Evolutionary conservation across 2,888 invertebrate genomes (phyloP).

Genomic region (Netelia inedita): DNA sequence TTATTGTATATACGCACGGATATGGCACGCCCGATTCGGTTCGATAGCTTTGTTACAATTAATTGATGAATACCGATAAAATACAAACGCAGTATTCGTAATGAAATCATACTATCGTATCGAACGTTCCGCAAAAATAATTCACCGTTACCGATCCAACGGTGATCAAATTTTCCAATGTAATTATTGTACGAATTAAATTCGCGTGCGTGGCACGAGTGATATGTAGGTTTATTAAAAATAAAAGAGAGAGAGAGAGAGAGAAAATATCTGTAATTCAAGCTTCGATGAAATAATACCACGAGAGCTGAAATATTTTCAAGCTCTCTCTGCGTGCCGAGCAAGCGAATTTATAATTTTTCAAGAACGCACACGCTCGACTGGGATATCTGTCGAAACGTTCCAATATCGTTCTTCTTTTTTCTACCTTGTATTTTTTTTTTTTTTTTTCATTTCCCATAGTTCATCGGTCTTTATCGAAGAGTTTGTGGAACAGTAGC

Average conservation of each 20-base stretch:
- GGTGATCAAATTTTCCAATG: neutral
- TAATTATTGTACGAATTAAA: neutral
- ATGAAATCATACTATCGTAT: neutral
- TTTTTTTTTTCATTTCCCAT: neutral
- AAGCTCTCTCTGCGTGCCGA: neutral
- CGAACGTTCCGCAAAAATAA: neutral
- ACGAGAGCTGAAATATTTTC: neutral
- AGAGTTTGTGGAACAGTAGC: neutral
- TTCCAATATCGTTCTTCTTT: neutral
- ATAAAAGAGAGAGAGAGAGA: too few relatives aligned
- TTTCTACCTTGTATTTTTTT: neutral
- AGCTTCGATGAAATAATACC: neutral
- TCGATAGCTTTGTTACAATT: neutral
- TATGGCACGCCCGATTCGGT: neutral
- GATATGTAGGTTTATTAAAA: too few relatives aligned
- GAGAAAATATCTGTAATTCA: neutral
- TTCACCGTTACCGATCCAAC: neutral
- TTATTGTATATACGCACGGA: neutral
- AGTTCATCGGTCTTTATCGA: slow-evolving; percentile 23
- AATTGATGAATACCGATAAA: neutral
- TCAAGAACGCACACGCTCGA: neutral
- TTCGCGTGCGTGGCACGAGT: too few relatives aligned
- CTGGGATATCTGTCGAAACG: neutral
- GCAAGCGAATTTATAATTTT: neutral
- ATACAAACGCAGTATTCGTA: neutral